phyloP scores from a whole-genome alignment of 1,140 invertebrate species.

The Phymorhynchus buccinoides region DNA sequence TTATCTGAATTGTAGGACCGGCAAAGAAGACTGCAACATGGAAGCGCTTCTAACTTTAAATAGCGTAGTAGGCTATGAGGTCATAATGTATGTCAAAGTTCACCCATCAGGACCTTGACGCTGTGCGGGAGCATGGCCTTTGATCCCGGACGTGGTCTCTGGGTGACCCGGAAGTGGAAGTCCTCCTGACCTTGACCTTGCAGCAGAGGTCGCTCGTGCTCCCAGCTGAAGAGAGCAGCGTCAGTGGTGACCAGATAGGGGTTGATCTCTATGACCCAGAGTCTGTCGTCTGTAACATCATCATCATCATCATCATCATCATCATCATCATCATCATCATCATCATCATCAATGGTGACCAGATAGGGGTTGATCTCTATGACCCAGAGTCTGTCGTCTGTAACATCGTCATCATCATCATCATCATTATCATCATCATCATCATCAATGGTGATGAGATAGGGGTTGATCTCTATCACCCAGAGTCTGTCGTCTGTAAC shows the following conservation, averaged over 20 bases:
- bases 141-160: conserved; percentile 57
- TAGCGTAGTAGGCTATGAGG: neutral
- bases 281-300: conserved; percentile 49
- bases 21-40: neutral
- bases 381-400: conserved; percentile 38
- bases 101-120: conserved; percentile 51
- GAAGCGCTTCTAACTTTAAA: neutral
- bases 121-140: conserved; percentile 61
- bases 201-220: conserved; percentile 60
- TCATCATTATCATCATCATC: no score
- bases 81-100: neutral
- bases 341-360: conserved; percentile 63
- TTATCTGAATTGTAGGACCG: neutral
- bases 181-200: conserved; percentile 53
- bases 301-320: no score
- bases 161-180: conserved; percentile 57
- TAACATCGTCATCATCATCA: no score
- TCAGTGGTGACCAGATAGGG: conserved; percentile 66
- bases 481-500: conserved; percentile 56
- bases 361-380: conserved; percentile 68
- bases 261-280: conserved; percentile 68
- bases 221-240: conserved; percentile 66
- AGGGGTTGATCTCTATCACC: conserved; percentile 69
- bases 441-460: conserved; percentile 64
- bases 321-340: no score